Percentiles rank a stretch among this genome's conserved stretches.
These are phyloP conservation scores for Pocillopora damicornis DNA, from an alignment of 64 coral and sea anemone genomes.

Conservation along the genomic window DNA sequence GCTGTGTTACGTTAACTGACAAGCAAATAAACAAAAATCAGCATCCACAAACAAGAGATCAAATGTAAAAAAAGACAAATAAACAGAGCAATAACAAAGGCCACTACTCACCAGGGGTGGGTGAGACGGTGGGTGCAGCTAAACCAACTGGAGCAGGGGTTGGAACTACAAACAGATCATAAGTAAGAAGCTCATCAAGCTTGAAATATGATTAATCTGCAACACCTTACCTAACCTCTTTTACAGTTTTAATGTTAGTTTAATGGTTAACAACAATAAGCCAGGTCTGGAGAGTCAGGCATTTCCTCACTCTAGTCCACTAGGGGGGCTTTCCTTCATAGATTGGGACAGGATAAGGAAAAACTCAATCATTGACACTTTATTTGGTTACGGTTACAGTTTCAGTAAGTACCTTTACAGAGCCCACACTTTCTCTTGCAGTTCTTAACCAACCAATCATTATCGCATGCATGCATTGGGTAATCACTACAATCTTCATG, in stretches of 20 bases:
- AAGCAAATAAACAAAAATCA: not conserved
- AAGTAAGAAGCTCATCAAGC: not conserved
- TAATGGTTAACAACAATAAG: too few species aligned
- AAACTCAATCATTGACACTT: too few species aligned
- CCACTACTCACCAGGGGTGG: constrained; percentile 4
- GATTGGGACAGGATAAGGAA: too few species aligned
- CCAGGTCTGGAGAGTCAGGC: not conserved
- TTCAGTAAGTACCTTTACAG: constrained; percentile 30
- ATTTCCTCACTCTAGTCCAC: too few species aligned
- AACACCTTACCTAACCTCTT: too few species aligned
- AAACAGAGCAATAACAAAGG: not conserved
- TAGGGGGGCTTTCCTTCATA: too few species aligned
- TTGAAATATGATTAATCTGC: too few species aligned
- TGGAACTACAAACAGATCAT: not conserved
- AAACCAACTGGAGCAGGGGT: constrained; percentile 23
- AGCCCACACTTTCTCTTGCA: constrained; percentile 75
- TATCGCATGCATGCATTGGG: constrained; percentile 20
- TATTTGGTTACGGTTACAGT: too few species aligned
- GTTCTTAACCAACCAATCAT: constrained; percentile 76
- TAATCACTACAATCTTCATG: constrained; percentile 61
- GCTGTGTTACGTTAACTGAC: constrained; percentile 4
- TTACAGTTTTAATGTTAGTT: too few species aligned
- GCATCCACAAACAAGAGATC: not conserved
- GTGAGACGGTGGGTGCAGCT: not conserved
- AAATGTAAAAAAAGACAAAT: not conserved